phyloP scores from a whole-genome alignment of 2,888 invertebrate genomes.

The Acrocera orbiculus region DNA sequence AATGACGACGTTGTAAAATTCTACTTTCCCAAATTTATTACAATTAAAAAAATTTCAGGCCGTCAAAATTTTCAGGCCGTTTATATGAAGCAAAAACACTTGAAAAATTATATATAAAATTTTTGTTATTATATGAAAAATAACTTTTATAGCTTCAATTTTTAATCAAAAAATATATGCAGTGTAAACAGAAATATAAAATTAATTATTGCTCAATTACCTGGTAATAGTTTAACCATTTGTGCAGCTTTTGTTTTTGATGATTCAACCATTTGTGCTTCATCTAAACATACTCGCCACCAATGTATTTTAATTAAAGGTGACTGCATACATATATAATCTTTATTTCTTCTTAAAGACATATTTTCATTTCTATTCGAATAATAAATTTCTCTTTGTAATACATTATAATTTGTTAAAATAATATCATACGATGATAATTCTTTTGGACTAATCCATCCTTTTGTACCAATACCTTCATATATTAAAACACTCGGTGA shows the following conservation, averaged over 20 bases:
- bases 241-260: conserved; percentile 37
- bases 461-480: conserved; percentile 25
- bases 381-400: conserved; percentile 43
- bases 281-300: conserved; percentile 64
- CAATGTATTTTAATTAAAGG: conserved; percentile 51
- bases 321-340: conserved; percentile 43
- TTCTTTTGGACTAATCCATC: conserved; percentile 37
- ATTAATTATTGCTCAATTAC: conserved; percentile 10
- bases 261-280: conserved; percentile 62
- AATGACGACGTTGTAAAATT: too few relatives aligned
- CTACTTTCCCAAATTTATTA: too few relatives aligned
- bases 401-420: conserved; percentile 48
- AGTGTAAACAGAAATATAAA: neutral
- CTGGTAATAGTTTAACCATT: conserved; percentile 22
- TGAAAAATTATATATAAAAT: too few relatives aligned
- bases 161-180: neutral
- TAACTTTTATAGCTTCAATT: too few relatives aligned
- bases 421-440: conserved; percentile 51
- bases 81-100: too few relatives aligned
- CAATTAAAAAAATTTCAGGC: too few relatives aligned
- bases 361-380: conserved; percentile 32
- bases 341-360: conserved; percentile 38
- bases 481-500: conserved; percentile 37
- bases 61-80: too few relatives aligned
- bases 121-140: too few relatives aligned